phyloP scores from a whole-genome alignment of 35 echinoderm and acorn worm genomes.

The Stichopus chloronotus region DNA sequence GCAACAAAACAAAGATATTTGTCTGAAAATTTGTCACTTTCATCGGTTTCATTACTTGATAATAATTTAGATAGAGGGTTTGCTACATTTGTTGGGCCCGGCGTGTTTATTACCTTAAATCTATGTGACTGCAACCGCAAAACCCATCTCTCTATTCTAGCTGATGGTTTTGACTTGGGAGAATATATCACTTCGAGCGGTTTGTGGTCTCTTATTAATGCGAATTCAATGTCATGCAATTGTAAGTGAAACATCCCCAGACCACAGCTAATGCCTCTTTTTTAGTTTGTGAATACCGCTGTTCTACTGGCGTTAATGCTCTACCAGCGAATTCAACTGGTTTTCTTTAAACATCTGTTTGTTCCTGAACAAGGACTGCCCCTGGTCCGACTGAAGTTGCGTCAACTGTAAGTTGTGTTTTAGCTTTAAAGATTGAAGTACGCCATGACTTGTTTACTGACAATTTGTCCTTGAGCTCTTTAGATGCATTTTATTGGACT shows the following conservation, averaged over 20 bases:
- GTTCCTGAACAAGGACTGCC: constrained; percentile 4
- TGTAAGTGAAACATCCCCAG: constrained; percentile 26
- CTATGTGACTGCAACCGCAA: constrained; percentile 19
- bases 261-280: constrained; percentile 3
- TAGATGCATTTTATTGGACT: constrained; percentile 23
- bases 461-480: not conserved
- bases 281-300: constrained; percentile 47
- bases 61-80: not conserved
- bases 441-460: not conserved
- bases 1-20: not conserved
- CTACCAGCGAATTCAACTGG: constrained; percentile 31
- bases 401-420: constrained; percentile 7
- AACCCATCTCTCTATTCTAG: constrained; percentile 42
- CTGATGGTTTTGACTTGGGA: constrained; percentile 19
- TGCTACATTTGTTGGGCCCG: not conserved
- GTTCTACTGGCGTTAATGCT: not conserved
- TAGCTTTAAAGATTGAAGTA: not conserved
- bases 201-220: constrained; percentile 39
- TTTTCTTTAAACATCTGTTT: not conserved
- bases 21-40: not conserved
- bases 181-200: constrained; percentile 38
- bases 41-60: not conserved
- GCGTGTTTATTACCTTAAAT: not conserved
- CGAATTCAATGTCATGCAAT: constrained; percentile 23
- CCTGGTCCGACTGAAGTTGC: constrained; percentile 37